Evolutionary conservation across 2,888 invertebrate genomes (phyloP).

Genomic region (Cordilura impudica): DNA sequence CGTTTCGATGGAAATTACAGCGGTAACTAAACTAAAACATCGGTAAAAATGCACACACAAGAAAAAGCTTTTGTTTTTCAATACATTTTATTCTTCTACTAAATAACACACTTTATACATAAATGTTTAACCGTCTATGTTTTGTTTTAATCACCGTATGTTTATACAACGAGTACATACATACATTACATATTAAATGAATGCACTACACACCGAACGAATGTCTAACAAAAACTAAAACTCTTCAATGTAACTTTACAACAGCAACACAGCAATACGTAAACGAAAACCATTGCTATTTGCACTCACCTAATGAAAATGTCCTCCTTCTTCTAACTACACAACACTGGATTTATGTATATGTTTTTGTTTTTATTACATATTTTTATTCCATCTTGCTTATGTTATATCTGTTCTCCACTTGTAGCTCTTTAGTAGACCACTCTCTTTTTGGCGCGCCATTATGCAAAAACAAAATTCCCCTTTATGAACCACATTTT

Average conservation of each 20-base stretch:
- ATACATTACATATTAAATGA: neutral
- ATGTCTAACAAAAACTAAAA: neutral
- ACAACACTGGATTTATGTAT: conserved; percentile 15
- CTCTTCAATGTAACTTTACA: conserved; percentile 10
- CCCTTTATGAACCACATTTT: neutral
- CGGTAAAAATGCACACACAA: conserved; percentile 23
- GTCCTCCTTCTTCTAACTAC: neutral
- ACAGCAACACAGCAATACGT: neutral
- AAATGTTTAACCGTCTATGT: neutral
- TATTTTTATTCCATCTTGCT: conserved; percentile 1
- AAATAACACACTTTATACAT: neutral
- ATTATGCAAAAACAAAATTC: conserved; percentile 31
- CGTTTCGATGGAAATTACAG: conserved; percentile 59
- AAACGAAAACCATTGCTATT: neutral
- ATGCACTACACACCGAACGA: conserved; percentile 24
- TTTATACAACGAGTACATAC: neutral
- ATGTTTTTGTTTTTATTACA: neutral
- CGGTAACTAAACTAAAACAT: conserved; percentile 59
- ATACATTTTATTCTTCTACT: neutral
- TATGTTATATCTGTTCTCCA: conserved; percentile 42
- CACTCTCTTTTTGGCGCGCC: conserved; percentile 58
- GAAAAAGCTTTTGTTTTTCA: neutral
- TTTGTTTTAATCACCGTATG: conserved; percentile 29
- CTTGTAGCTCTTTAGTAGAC: conserved; percentile 38
- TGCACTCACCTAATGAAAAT: neutral